Evolutionary conservation across 2,797 vertebrate species (phyloP).

Genomic region (Gymnopithys bicolor): DNA sequence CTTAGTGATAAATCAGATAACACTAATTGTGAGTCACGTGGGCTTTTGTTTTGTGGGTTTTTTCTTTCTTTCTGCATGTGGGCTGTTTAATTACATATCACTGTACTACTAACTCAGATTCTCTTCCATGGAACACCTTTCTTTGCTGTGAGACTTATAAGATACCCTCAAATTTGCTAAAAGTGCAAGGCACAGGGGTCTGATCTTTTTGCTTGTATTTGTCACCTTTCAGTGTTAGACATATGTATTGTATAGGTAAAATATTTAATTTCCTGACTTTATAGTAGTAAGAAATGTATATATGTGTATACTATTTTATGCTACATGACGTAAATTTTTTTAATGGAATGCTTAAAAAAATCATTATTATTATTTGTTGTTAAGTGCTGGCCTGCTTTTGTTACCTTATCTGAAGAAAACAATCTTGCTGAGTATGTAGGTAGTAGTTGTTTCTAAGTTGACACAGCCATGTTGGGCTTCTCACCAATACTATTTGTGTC

Average conservation of each 20-base stretch:
- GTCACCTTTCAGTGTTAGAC: not conserved
- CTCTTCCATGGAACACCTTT: not conserved
- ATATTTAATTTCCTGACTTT: not conserved
- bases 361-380: not conserved
- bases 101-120: not conserved
- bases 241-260: not conserved
- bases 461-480: not conserved
- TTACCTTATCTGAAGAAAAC: not conserved
- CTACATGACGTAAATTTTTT: not conserved
- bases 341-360: not conserved
- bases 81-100: slow-evolving; percentile 30
- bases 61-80: not conserved
- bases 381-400: not conserved
- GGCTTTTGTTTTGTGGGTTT: not conserved
- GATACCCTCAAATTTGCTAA: not conserved
- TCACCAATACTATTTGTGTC: not conserved
- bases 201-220: not conserved
- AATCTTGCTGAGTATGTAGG: not conserved
- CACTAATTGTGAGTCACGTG: slow-evolving; percentile 15
- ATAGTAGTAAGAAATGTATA: not conserved
- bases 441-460: not conserved
- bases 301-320: not conserved
- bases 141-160: not conserved
- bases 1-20: slow-evolving; percentile 35
- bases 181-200: not conserved